Evolutionary conservation across 2,888 invertebrate species (phyloP).

Genomic region (Emmelina monodactyla): DNA sequence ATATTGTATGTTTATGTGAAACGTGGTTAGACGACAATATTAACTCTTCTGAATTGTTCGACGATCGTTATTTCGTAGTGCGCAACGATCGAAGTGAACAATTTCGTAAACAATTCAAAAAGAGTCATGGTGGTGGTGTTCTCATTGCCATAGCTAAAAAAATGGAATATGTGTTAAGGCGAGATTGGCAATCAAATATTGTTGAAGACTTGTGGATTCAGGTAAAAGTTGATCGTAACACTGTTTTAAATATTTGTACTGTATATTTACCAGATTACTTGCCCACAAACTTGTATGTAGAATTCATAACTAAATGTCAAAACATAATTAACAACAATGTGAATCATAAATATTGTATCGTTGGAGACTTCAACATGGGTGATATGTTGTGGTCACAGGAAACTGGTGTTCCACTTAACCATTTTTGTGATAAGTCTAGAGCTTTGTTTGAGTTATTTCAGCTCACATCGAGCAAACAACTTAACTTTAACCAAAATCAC

Average conservation of each 20-base stretch:
- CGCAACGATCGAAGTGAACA: no score
- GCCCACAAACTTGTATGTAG: not conserved
- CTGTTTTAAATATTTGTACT: not conserved
- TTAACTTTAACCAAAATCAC: no score
- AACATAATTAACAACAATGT: not conserved
- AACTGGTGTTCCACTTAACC: no score
- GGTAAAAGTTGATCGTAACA: not conserved
- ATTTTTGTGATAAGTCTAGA: no score
- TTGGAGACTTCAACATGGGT: not conserved
- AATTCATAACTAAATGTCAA: not conserved
- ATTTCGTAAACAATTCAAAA: no score
- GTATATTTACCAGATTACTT: not conserved
- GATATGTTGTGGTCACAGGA: no score
- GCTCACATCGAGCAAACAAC: no score
- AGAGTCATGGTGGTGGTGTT: not conserved
- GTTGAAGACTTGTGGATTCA: constrained; percentile 1
- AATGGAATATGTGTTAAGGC: not conserved
- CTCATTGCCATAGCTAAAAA: constrained; percentile 1
- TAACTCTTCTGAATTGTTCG: not conserved
- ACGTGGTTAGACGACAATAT: not conserved
- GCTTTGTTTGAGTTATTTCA: no score
- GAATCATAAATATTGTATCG: not conserved
- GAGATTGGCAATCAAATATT: not conserved
- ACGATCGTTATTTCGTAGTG: constrained; percentile 1
- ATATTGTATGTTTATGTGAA: not conserved